Conservation (phyloP, 64 coral and sea anemone species). For the Platygyra sinensis region DNA sequence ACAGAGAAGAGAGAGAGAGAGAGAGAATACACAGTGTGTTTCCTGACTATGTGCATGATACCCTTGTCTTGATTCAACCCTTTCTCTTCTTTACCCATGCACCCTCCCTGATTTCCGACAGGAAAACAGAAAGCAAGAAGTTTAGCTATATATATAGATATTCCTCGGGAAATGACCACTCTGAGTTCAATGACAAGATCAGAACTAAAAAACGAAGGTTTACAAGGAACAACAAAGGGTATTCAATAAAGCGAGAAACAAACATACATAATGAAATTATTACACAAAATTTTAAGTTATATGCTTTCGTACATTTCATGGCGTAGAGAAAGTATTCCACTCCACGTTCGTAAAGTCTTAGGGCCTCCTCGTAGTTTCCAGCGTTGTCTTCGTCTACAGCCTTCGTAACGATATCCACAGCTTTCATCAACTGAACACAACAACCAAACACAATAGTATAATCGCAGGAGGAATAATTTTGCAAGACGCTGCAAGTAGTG, state of each 20-base stretch:
- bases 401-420: constrained; percentile 96
- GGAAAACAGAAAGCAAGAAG: too few species aligned
- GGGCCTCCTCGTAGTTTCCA: constrained; percentile 92
- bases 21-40: too few species aligned
- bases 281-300: not conserved
- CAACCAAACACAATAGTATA: not conserved
- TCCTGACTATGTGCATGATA: too few species aligned
- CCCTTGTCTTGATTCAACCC: too few species aligned
- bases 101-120: too few species aligned
- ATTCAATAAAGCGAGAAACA: not conserved
- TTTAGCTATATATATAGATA: too few species aligned
- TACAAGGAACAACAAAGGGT: not conserved
- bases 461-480: not conserved
- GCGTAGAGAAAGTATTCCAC: constrained; percentile 97
- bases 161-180: too few species aligned
- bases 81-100: too few species aligned
- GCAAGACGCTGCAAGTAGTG: not conserved
- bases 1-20: too few species aligned
- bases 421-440: constrained; percentile 81
- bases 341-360: constrained; percentile 89
- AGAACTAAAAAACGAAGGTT: too few species aligned
- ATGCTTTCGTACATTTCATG: constrained; percentile 86
- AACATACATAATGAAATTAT: not conserved
- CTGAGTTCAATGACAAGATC: too few species aligned
- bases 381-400: constrained; percentile 98